Conservation (phyloP, 1,140 invertebrate genomes). For the Magallana ariakensis region DNA sequence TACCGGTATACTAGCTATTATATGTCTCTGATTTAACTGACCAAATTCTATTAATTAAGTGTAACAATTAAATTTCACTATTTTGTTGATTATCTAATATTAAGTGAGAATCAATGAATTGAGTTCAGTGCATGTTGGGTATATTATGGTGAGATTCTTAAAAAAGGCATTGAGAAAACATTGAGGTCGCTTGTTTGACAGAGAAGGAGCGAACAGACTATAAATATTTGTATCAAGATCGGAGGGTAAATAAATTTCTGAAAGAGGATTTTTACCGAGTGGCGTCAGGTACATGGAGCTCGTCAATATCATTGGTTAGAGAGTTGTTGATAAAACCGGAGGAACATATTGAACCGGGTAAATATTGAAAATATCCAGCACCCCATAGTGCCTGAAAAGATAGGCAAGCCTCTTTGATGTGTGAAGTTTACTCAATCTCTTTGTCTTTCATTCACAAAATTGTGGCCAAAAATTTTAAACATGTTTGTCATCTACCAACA, state of each 20-base stretch:
- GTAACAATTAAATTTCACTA: background rate
- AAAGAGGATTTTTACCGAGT: constrained; percentile 29
- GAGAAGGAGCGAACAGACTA: constrained; percentile 14
- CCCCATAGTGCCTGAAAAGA: constrained; percentile 8
- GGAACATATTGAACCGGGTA: constrained; percentile 22
- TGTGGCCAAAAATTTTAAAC: constrained; percentile 7
- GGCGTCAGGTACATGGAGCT: background rate
- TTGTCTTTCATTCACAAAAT: background rate
- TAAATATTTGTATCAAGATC: constrained; percentile 35
- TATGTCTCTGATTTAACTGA: background rate
- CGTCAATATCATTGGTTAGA: constrained; percentile 28
- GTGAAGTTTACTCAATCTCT: constrained; percentile 9
- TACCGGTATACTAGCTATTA: too few species aligned
- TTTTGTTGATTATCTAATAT: background rate
- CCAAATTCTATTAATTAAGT: constrained; percentile 2
- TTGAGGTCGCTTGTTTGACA: background rate
- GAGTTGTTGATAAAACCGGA: constrained; percentile 9
- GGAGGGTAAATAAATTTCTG: constrained; percentile 25
- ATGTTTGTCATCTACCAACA: background rate
- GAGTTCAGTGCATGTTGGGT: background rate
- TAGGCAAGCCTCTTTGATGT: constrained; percentile 19
- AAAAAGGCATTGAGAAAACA: constrained; percentile 10
- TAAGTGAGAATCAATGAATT: background rate
- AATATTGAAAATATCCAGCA: constrained; percentile 32
- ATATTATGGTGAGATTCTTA: background rate